These are phyloP conservation scores for Peromyscus aztecus DNA, from an alignment of 2,797 vertebrate species.

Conservation along the genomic window DNA sequence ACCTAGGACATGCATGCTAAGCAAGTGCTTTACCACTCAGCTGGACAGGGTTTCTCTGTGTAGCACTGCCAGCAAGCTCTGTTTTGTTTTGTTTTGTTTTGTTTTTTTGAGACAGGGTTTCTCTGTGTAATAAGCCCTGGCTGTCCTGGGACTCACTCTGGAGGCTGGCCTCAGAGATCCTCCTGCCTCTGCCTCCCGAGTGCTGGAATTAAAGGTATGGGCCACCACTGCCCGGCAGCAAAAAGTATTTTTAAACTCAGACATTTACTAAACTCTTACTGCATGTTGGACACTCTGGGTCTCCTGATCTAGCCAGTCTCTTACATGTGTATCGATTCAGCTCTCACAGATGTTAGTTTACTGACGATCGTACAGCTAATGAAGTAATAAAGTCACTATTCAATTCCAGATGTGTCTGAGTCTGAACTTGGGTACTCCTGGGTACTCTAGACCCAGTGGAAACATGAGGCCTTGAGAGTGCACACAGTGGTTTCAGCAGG, in stretches of 20 bases:
- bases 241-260: slow-evolving; percentile 14
- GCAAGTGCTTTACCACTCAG: neutral
- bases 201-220: neutral
- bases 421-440: neutral
- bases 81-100: too few species aligned
- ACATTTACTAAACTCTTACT: neutral
- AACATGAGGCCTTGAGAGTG: neutral
- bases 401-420: neutral
- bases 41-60: too few species aligned
- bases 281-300: neutral
- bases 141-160: too few species aligned
- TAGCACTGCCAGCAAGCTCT: too few species aligned
- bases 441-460: neutral
- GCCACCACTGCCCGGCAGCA: neutral
- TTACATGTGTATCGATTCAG: neutral
- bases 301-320: neutral
- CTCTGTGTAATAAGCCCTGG: too few species aligned
- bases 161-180: too few species aligned
- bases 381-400: neutral
- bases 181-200: neutral
- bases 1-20: neutral
- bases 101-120: too few species aligned
- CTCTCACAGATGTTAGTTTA: neutral
- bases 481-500: neutral
- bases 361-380: neutral